Evolutionary conservation across 2,113 vertebrate species (phyloP).

Genomic region (Pelusios castaneus): DNA sequence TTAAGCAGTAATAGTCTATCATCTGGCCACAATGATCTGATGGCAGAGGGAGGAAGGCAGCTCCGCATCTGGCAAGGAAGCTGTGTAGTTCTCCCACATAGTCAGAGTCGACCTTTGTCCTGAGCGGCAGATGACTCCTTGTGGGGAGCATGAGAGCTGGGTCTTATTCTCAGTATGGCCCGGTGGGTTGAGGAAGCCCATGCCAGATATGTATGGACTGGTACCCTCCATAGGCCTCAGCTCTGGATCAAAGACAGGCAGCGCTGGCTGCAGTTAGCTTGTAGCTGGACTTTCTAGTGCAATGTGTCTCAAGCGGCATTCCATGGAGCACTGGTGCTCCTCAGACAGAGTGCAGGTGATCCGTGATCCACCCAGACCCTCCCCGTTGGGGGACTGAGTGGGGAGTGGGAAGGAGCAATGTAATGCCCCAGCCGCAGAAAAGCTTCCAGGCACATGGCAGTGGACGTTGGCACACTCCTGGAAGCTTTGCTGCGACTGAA

Average conservation of each 20-base stretch:
- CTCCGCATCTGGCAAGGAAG: background rate
- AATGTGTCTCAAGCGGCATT: no score
- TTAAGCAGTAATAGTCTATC: background rate
- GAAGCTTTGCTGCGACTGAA: no score
- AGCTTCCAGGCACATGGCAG: no score
- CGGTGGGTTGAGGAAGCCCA: background rate
- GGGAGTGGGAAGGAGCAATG: no score
- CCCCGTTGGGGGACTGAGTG: no score
- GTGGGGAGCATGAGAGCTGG: rapidly evolving
- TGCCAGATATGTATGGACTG: background rate
- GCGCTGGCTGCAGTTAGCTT: background rate
- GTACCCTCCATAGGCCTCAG: background rate
- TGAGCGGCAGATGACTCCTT: background rate
- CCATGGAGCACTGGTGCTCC: no score
- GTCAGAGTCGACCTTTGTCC: background rate
- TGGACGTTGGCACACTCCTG: no score
- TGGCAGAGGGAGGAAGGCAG: background rate
- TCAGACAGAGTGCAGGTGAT: no score
- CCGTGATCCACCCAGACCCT: no score
- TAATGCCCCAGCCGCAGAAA: no score
- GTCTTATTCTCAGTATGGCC: background rate
- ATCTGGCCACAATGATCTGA: background rate
- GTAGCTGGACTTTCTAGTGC: background rate
- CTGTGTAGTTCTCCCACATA: background rate
- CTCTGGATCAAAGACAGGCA: background rate